phyloP scores from a whole-genome alignment of 1,140 invertebrate genomes.

The Cotesia chilonis region DNA sequence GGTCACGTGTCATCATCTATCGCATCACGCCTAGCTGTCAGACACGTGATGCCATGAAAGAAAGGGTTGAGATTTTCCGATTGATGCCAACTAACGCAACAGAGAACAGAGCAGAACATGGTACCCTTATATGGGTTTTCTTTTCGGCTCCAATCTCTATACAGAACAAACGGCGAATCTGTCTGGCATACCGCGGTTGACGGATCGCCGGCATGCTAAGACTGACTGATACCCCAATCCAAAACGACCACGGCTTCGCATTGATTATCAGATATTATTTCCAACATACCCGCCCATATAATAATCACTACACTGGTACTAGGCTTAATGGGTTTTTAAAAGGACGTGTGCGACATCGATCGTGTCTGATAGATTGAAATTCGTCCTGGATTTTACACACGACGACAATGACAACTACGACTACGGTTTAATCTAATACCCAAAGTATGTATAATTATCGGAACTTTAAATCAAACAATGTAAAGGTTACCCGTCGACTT shows the following conservation, averaged over 20 bases:
- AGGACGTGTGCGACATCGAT: constrained; percentile 2
- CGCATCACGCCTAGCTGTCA: constrained; percentile 53
- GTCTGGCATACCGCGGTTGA: constrained; percentile 48
- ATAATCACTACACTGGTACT: constrained; percentile 39
- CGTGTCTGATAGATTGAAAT: constrained; percentile 18
- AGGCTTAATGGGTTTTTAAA: constrained; percentile 23
- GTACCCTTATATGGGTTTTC: constrained; percentile 22
- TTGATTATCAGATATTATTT: constrained; percentile 66
- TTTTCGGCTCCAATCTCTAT: constrained; percentile 5
- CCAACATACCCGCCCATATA: constrained; percentile 57
- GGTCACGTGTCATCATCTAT: constrained; percentile 59
- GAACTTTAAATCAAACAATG: constrained; percentile 5
- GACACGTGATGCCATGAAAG: constrained; percentile 64
- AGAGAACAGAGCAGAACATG: constrained; percentile 7
- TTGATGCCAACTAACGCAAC: no score
- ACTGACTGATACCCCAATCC: constrained; percentile 59
- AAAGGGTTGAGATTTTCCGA: constrained; percentile 66
- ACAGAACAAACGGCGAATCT: constrained; percentile 26
- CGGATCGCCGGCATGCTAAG: constrained; percentile 62
- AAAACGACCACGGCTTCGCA: constrained; percentile 51
- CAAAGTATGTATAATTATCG: constrained; percentile 16
- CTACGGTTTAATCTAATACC: no score
- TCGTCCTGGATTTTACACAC: constrained; percentile 6
- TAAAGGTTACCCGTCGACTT: constrained; percentile 7
- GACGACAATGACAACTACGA: neutral